Evolutionary conservation across 2,888 invertebrate genomes (phyloP), one percentile per base, ranked within the genome.

Genomic region (Chorisops tibialis): DNA sequence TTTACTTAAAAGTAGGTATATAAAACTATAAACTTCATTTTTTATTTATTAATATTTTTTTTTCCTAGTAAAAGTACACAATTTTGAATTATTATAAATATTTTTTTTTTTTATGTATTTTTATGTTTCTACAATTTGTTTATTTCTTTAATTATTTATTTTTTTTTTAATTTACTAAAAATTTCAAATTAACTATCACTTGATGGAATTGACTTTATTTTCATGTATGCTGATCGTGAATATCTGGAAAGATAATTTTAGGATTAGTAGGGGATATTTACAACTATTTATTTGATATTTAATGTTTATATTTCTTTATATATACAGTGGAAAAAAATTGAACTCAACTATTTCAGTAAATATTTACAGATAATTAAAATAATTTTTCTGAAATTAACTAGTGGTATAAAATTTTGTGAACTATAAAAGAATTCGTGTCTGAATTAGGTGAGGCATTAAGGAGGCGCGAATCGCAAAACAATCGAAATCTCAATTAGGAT

Each of bases 141-240:
- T 5, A 30, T 30, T 30, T 30, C 30, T 30, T 30, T 38, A 21
- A 61, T 67, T 60, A 48, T 47, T 41, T 56, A 54, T 24, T 43
- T 63, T 61, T 67, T 35, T 56, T 67, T 64, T 67, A 64, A 64
- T 67, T 56, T 64, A 38, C n/a, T 38, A 63, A 63, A 66, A 68
- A 71, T 70, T 72, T 73, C 72, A 70, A 71, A 73, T 77, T 73
- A 75, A 72, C 75, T 77, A 77, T 77, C 77, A 77, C 78, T 75
- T 70, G 74, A 76, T 70, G 73, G 74, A 78, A 77, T 78, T 78
- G 78, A 77, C 78, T 75, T 74, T 73, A 75, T 73, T 77, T 77
- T 83, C 81, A 87, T 81, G 87, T 87, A 81, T 84, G 85, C 80
- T 87, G 87, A 77, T 87, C 87, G 80, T 85, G 87, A 77, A 85